Evolutionary conservation across 2,797 vertebrate genomes (phyloP).

Genomic region (Coccyzus lansbergi): DNA sequence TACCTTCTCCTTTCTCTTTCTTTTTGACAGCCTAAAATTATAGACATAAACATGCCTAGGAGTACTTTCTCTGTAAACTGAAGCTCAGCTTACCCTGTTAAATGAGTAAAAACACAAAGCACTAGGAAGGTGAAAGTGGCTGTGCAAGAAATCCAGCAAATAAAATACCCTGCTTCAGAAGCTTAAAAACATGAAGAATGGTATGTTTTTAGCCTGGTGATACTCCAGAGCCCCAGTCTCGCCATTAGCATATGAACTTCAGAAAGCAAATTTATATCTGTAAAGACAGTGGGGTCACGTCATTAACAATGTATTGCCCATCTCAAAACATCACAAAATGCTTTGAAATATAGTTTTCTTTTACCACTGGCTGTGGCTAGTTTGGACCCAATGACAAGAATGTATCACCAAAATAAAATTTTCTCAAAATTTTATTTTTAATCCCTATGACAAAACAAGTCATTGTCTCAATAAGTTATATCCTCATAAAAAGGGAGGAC

Average conservation of each 20-base stretch:
- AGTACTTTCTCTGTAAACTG: background rate
- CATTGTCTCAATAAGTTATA: background rate
- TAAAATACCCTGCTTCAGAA: background rate
- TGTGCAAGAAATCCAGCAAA: background rate
- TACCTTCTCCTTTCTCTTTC: background rate
- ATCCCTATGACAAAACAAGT: background rate
- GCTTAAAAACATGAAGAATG: background rate
- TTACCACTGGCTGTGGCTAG: background rate
- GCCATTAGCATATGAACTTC: background rate
- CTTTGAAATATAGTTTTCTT: background rate
- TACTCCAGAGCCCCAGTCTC: background rate
- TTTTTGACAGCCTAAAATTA: background rate
- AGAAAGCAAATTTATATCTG: background rate
- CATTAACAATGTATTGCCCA: background rate
- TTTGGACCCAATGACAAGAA: background rate
- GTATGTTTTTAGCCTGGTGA: background rate
- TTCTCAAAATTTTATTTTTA: background rate
- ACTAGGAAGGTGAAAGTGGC: background rate
- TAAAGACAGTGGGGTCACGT: background rate
- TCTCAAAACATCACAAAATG: background rate
- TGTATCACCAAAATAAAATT: background rate
- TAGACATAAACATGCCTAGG: background rate
- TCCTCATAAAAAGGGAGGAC: background rate
- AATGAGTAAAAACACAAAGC: background rate
- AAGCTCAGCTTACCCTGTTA: background rate